Conservation (phyloP, 2,888 invertebrate species). For the Amiota minor region DNA sequence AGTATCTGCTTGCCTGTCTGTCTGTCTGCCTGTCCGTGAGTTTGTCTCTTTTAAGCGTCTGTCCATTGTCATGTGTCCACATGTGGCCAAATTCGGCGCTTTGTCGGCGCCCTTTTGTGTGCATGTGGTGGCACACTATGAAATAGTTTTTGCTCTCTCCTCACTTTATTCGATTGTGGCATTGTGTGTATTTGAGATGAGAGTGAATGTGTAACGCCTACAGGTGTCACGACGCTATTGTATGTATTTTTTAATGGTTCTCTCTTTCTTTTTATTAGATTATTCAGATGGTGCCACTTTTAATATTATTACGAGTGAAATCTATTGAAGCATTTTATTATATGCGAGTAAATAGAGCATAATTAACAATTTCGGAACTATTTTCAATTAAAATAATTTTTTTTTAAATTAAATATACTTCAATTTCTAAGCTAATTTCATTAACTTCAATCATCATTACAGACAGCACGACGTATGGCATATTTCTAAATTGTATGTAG, state of each 20-base stretch:
- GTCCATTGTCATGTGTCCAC: slow-evolving; percentile 15
- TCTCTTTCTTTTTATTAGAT: not conserved
- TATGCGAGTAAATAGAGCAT: not conserved
- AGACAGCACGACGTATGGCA: not conserved
- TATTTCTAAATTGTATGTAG: not conserved
- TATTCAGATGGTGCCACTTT: not conserved
- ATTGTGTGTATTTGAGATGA: not conserved
- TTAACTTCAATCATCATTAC: not conserved
- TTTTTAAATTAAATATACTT: not conserved
- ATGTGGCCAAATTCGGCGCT: slow-evolving; percentile 26
- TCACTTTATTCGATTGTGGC: not conserved
- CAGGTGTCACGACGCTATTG: slow-evolving; percentile 17
- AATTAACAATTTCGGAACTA: not conserved
- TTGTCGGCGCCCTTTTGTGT: slow-evolving; percentile 15
- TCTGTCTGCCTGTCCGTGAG: not conserved
- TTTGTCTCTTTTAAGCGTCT: slow-evolving; percentile 4
- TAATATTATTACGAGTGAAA: not conserved
- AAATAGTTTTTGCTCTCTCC: not conserved
- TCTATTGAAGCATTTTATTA: not conserved
- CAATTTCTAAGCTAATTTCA: not conserved
- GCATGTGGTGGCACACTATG: not conserved
- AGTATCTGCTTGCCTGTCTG: not conserved
- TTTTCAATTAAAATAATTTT: not conserved
- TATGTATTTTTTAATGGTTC: not conserved
- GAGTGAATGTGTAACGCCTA: slow-evolving; percentile 12